phyloP scores from a whole-genome alignment of 2,797 vertebrate genomes.

The Sciaenops ocellatus region DNA sequence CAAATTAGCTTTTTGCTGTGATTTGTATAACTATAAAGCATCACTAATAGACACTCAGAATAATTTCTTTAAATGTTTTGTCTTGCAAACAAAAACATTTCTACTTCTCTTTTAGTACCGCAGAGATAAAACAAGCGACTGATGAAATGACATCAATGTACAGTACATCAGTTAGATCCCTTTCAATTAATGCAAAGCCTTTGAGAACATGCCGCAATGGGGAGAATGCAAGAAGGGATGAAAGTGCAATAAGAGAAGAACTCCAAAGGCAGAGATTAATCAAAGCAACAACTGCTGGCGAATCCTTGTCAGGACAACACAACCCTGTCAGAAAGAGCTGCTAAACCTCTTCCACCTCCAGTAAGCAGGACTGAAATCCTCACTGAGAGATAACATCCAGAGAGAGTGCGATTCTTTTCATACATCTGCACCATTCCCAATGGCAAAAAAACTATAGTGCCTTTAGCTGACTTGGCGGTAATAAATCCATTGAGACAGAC shows the following conservation, averaged over 20 bases:
- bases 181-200: conserved; percentile 45
- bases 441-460: conserved; percentile 51
- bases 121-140: conserved; percentile 22
- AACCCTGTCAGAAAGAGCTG: conserved; percentile 48
- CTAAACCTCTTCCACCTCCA: conserved; percentile 53
- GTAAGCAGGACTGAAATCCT: conserved; percentile 49
- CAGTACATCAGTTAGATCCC: conserved; percentile 13
- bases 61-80: background rate
- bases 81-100: conserved; percentile 9
- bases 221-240: conserved; percentile 5
- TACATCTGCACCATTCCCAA: conserved; percentile 39
- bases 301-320: conserved; percentile 53
- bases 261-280: conserved; percentile 56
- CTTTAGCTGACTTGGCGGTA: conserved; percentile 55
- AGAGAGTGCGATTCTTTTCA: conserved; percentile 11
- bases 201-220: conserved; percentile 14
- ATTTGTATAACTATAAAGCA: conserved; percentile 25
- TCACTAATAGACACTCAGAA: conserved; percentile 2
- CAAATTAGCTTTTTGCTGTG: conserved; percentile 20
- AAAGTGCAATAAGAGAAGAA: conserved; percentile 47
- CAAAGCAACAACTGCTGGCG: conserved; percentile 58
- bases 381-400: conserved; percentile 35
- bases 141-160: conserved; percentile 25
- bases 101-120: background rate
- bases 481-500: conserved; percentile 50